Evolutionary conservation across 2,113 vertebrate genomes (phyloP).

Genomic region (Engraulis encrasicolus): DNA sequence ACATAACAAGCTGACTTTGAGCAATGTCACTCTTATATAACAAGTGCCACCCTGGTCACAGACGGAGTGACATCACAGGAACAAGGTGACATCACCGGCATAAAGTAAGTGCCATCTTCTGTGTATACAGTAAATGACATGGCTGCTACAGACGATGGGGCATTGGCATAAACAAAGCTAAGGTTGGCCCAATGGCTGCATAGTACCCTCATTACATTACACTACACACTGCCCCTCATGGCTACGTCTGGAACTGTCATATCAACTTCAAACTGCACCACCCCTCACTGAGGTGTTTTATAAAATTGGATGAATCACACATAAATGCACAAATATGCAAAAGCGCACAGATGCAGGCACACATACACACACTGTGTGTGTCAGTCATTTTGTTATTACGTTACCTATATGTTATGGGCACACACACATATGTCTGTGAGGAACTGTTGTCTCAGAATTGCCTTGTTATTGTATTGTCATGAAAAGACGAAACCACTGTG

Average conservation of each 20-base stretch:
- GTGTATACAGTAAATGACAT: not conserved
- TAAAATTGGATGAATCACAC: too few species aligned
- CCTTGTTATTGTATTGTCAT: not conserved
- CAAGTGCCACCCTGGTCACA: not conserved
- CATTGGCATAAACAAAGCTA: not conserved
- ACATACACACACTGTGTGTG: too few species aligned
- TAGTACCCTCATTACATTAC: too few species aligned
- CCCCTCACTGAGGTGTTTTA: too few species aligned
- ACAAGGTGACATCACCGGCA: not conserved
- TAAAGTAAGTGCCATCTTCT: not conserved
- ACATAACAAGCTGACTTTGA: not conserved
- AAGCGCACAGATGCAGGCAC: too few species aligned
- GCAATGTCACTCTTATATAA: slow-evolving; percentile 4
- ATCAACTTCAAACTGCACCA: too few species aligned
- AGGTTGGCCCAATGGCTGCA: not conserved
- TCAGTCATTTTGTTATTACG: too few species aligned
- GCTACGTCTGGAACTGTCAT: too few species aligned
- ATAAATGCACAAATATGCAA: too few species aligned
- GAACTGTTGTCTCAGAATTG: not conserved
- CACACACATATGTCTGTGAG: not conserved
- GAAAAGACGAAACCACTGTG: not conserved
- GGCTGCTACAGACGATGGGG: not conserved
- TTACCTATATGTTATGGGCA: too few species aligned
- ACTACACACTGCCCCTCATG: too few species aligned
- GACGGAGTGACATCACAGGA: not conserved